phyloP scores from a whole-genome alignment of 92 coral and sea anemone species.

The Parazoanthus atlanticus region DNA sequence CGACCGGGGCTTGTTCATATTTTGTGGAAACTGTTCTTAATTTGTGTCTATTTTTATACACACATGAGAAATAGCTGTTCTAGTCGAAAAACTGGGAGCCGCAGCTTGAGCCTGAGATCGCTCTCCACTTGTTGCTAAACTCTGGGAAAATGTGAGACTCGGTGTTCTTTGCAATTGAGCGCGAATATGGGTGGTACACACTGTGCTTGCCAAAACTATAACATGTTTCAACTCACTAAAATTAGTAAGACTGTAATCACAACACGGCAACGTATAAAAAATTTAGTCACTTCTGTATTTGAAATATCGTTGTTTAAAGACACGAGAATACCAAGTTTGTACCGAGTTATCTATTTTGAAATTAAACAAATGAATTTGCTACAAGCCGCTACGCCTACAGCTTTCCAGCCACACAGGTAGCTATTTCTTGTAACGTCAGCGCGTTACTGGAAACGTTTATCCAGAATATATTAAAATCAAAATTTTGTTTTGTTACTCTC shows the following conservation, averaged over 20 bases:
- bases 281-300: slow-evolving; percentile 38
- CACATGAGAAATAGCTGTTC: neutral
- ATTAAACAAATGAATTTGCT: too few species aligned
- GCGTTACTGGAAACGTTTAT: neutral
- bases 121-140: too few species aligned
- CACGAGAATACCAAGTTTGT: neutral
- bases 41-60: neutral
- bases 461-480: neutral
- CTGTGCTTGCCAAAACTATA: neutral
- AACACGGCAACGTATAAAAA: slow-evolving; percentile 15
- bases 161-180: neutral
- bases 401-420: neutral
- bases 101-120: too few species aligned
- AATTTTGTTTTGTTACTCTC: neutral
- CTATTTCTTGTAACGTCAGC: neutral
- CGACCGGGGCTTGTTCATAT: neutral
- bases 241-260: neutral
- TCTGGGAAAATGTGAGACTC: too few species aligned
- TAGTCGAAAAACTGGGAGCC: neutral
- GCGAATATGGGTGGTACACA: neutral
- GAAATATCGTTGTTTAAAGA: slow-evolving; percentile 13
- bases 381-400: neutral
- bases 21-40: neutral
- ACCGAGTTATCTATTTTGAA: neutral
- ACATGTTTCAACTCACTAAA: slow-evolving; percentile 3